Percentiles rank a stretch among this genome's conserved stretches.
Conservation (phyloP, 2,888 invertebrate species). For the Sphecodes monilicornis region DNA sequence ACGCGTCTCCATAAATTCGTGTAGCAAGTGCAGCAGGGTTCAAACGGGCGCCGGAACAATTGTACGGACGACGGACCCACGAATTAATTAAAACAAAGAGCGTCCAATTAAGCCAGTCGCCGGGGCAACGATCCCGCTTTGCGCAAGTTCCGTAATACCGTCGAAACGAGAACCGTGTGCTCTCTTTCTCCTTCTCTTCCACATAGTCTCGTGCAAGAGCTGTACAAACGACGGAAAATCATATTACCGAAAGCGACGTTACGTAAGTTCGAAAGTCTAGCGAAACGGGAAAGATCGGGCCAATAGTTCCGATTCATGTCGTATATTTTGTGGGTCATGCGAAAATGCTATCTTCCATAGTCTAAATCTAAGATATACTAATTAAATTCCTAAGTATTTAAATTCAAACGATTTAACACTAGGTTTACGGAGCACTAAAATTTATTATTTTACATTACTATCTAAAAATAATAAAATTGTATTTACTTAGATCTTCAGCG, state of each 20-base stretch:
- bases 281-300: constrained; percentile 15
- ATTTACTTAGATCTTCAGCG: no score
- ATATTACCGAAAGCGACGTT: constrained; percentile 44
- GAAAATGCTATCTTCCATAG: background rate
- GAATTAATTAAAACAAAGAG: constrained; percentile 55
- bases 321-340: background rate
- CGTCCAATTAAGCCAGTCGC: constrained; percentile 41
- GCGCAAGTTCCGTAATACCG: constrained; percentile 44
- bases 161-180: constrained; percentile 44
- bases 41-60: constrained; percentile 33
- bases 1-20: background rate
- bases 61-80: constrained; percentile 23
- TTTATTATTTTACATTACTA: no score
- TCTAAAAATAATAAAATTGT: no score
- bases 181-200: background rate
- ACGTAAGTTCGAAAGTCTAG: constrained; percentile 54
- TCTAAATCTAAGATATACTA: background rate
- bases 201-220: background rate
- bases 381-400: background rate
- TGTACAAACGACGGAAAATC: constrained; percentile 35
- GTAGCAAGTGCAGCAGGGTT: constrained; percentile 4
- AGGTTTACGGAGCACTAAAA: no score
- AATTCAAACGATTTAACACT: background rate
- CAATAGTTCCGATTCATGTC: background rate
- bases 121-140: constrained; percentile 45